Evolutionary conservation across 2,113 vertebrate genomes (phyloP), one percentile per base, ranked within the genome.

Genomic region (Tetrax tetrax): DNA sequence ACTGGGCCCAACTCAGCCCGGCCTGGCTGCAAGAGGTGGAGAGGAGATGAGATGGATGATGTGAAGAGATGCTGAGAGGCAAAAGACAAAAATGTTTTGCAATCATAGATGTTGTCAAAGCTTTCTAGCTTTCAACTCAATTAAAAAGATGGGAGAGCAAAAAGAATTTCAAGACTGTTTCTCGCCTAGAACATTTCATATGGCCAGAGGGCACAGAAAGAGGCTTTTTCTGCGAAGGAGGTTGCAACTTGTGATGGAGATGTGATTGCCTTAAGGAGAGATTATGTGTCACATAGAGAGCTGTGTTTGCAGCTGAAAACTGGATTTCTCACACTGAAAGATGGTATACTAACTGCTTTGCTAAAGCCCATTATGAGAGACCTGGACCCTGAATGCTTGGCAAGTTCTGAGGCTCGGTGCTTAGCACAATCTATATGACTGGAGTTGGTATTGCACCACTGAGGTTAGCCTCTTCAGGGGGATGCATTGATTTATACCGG

Each of bases 121-220:
- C 53, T 77, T 95, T 95, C 86, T 95, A 80, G 83, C 74, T 97
- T 97, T 95, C 75, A 95, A 85, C 56, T 93, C 83, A 89, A 75
- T 96, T 96, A 91, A 93, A 97, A 95, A 95, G 65, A 85, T 83
- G 84, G n/a, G 96, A 89, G 63, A 89, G 56, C 86, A 87, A 35
- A 87, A 83, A 89, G 64, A 43, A 64, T 95, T 76, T 65, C 64
- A 94, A 61, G 66, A 38, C 80, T 71, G 0, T 51, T 92, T 76
- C 38, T 94, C 41, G 61, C 76, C 23, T 61, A 79, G 85, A 56
- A 90, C 54, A 43, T 96, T 96, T 95, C 29, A 22, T 77, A 19
- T 87, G 89, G 90, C 64, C 81, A 76, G 57, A 66, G 72, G 82
- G 56, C 47, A 87, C 21, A 83, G 87, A 87, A 83, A 45, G 63